Percentiles rank a stretch among this genome's conserved stretches.
phyloP scores from a whole-genome alignment of 2,888 invertebrate species.

The Stenolophus ochropezus region DNA sequence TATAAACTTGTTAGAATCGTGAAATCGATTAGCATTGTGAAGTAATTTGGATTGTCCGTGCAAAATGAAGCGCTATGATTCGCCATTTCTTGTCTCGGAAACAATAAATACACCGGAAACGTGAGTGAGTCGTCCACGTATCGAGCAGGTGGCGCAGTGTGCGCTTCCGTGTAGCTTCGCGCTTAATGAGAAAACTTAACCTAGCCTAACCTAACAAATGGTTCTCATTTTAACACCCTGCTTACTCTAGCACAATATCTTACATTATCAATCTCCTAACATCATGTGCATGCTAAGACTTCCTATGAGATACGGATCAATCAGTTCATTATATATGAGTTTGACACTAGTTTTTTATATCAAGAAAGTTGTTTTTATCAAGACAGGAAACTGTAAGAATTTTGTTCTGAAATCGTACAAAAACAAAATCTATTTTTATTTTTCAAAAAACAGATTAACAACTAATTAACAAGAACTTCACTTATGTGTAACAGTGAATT shows the following conservation, averaged over 20 bases:
- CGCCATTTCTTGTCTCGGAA: not conserved
- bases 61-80: not conserved
- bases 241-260: not conserved
- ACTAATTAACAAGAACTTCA: too few species aligned
- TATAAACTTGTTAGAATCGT: too few species aligned
- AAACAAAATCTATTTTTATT: too few species aligned
- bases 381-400: too few species aligned
- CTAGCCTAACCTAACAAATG: conserved; percentile 20
- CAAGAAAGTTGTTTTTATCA: too few species aligned
- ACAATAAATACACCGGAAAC: not conserved
- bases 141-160: not conserved
- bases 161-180: not conserved
- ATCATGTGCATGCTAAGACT: not conserved
- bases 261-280: not conserved
- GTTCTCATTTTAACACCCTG: not conserved
- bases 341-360: too few species aligned
- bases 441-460: too few species aligned
- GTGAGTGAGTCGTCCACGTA: not conserved
- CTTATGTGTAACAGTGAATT: too few species aligned
- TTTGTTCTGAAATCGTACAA: too few species aligned
- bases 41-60: too few species aligned
- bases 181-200: conserved; percentile 26
- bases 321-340: not conserved
- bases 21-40: too few species aligned
- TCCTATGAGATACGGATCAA: not conserved